phyloP scores from a whole-genome alignment of 2,113 vertebrate genomes.

The Dicrurus megarhynchus region DNA sequence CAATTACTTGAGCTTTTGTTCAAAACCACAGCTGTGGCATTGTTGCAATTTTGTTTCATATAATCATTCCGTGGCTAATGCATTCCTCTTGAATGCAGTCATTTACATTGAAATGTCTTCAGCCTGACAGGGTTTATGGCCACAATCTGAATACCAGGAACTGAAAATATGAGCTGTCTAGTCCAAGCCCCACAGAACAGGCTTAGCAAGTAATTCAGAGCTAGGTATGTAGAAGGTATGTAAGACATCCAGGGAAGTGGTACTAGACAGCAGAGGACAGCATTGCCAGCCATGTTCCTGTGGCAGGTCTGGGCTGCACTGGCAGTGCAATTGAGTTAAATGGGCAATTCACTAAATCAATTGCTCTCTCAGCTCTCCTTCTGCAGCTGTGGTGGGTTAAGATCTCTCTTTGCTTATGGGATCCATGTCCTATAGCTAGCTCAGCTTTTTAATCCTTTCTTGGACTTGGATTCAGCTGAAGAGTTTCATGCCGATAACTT shows the following conservation, averaged over 20 bases:
- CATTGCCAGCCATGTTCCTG: background rate
- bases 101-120: background rate
- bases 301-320: background rate
- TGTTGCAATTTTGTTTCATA: background rate
- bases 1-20: background rate
- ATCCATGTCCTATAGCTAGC: background rate
- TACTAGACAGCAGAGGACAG: background rate
- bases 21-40: background rate
- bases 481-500: background rate
- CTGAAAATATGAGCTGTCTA: background rate
- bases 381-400: background rate
- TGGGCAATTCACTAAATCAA: background rate
- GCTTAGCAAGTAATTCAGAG: background rate
- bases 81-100: background rate
- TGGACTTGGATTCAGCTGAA: background rate
- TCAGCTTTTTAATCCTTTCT: background rate
- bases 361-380: background rate
- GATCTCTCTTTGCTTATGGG: background rate
- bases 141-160: background rate
- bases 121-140: background rate
- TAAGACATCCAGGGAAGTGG: background rate
- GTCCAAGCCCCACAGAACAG: background rate
- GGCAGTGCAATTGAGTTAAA: background rate
- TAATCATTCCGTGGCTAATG: background rate
- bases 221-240: background rate